Base-by-base conservation (phyloP, 2,797 vertebrate genomes). In the Megalops cyprinoides region DNA sequence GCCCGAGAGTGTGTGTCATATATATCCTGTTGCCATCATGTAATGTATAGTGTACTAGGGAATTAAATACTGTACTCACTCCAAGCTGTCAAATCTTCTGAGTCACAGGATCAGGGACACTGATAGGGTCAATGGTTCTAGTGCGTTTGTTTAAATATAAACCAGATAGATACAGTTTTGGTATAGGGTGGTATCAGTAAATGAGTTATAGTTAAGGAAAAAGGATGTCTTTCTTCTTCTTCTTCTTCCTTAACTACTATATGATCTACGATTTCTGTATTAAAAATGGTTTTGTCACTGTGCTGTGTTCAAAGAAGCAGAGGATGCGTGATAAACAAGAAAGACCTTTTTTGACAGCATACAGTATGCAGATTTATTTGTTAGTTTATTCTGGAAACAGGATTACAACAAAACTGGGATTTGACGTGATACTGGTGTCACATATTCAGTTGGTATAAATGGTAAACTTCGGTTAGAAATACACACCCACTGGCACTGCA, bases 351-450 rank as follows among this genome's bases (percentile, higher is more conserved):
- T 34, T 62, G 7, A 55, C 34, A 77, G 14, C 44, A 77, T 28
- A 53, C 31, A 73, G 34, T 20, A 53, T 79, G n/a, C 34, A 69
- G 2, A 81, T 76, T 65, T 84, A 76, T 79, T 85, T 46, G 76
- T 77, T 55, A 20, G 82, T 93, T 91, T 91, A 91, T 92, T 93
- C 81, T 76, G 86, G 87, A 78, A 78, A 80, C 4, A 67, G 71
- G 71, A 84, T 78, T 78, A 76, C 69, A 90, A 84, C 83, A 90
- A 90, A 86, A 85, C 81, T 9, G 82, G 79, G 86, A 76, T 88
- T 82, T 81, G 88, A 82, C 42, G 87, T 65, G 86, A 90, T 88
- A 79, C 84, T 53, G 85, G 62, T 82, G 79, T 62, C 80, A 79
- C 79, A 18, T 74, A 85, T 62, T 84, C 82, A 44, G 81, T 58